Evolutionary conservation across 2,113 vertebrate species (phyloP).

Genomic region (Passer montanus): DNA sequence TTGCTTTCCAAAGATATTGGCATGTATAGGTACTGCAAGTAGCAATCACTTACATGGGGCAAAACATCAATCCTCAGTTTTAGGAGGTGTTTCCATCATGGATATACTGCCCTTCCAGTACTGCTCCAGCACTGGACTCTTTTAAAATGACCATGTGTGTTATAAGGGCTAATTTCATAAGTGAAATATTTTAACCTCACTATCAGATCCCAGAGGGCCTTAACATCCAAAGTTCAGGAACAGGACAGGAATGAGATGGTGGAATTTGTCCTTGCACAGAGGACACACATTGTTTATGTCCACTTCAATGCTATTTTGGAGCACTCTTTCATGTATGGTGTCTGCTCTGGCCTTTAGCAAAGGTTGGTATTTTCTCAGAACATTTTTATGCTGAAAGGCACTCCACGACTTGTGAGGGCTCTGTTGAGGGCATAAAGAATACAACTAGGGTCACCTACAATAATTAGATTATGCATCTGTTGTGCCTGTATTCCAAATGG

Average conservation of each 20-base stretch:
- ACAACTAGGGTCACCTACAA: neutral
- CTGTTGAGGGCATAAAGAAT: neutral
- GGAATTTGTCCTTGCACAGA: neutral
- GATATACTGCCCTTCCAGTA: neutral
- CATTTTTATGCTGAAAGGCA: neutral
- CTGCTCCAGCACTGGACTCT: neutral
- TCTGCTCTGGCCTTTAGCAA: neutral
- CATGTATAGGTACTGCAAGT: neutral
- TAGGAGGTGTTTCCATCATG: neutral
- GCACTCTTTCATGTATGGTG: neutral
- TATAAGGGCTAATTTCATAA: neutral
- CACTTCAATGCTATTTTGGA: neutral
- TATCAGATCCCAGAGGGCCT: neutral
- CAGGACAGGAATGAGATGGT: neutral
- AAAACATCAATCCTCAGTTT: neutral
- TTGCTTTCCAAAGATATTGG: neutral
- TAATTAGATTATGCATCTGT: neutral
- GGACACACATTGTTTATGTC: neutral
- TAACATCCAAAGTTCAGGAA: neutral
- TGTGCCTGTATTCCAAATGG: neutral
- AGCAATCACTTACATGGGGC: neutral
- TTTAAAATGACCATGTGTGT: neutral
- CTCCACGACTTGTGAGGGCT: accelerated
- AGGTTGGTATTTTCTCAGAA: conserved; percentile 6
- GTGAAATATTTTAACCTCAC: neutral